Base-by-base conservation (phyloP, 2,797 vertebrate genomes). In the Sebastes aleutianus region DNA sequence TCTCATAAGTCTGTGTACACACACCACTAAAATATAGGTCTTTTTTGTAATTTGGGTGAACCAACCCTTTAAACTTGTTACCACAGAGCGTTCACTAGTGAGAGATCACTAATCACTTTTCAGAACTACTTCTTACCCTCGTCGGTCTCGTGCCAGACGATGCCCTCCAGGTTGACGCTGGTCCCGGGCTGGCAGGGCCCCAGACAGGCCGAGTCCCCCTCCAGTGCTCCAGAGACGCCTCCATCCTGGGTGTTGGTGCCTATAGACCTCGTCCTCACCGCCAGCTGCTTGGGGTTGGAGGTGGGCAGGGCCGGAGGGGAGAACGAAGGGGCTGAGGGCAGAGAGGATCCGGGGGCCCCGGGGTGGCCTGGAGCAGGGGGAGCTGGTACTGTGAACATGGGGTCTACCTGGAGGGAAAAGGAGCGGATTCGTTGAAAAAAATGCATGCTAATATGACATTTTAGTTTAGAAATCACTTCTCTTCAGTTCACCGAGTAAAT, bases 61-160 rank as follows among this genome's bases (percentile, higher is more conserved):
- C 12, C 26, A 43, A 14, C 32, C 32, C 34, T 32, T 58, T 39
- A 22, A 54, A 56, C 11, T 3, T 66, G 27, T n/a, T 26, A 8
- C 39, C 39, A 43, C 6, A 43, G 39, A 43, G 39, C 29, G 20
- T 32, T 10, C 20, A 32, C 29, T 20, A 27, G 18, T 11, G 20
- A 36, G 8, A 24, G n/a, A 32, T 10, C 8, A 8, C 39, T 39
- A 39, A 39, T 39, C 16, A 34, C 26, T 16, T n/a, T 63, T 26
- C 16, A 27, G 50, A 64, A 54, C 0, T 2, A 9, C 5, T 78
- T 11, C 91, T 93, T 67, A 99, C 98, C 98, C 97, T 99, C 98
- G 85, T 99, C 97, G 0, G 98, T 99, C 96, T 99, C 98, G 80
- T 99, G 98, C 98, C 98, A 99, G 74, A 99, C 98, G 85, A 99